Base-by-base conservation (phyloP, 2,113 vertebrate genomes). In the Indicator indicator region DNA sequence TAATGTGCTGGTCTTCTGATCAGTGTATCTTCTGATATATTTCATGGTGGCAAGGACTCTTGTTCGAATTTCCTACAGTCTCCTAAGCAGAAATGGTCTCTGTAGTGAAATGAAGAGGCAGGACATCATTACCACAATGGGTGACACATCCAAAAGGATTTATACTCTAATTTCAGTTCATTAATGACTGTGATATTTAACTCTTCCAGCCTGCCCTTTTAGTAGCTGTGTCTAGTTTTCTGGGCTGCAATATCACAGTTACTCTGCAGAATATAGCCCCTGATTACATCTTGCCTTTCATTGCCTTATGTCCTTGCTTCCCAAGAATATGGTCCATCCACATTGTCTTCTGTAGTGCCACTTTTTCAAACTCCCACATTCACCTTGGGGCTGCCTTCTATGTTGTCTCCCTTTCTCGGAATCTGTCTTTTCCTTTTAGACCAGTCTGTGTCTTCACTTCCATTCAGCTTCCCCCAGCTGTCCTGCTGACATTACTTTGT, bases 171-270 rank as follows among this genome's bases (percentile, higher is more conserved):
- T 95, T 94, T 95, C 54, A 74, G 54, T 81, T 94, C 62, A 54
- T 94, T 95, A 95, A 91, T 82, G 48, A 72, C 69, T 88, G 32
- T 86, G 69, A 65, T 91, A 81, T 91, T 91, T 93, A 71, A 80
- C 27, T 78, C 44, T 88, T 89, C 62, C 44, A 64, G 32, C 15
- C 42, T 75, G 36, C 30, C 44, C 44, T 85, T 93, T 91, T 71
- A 21, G 16, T 86, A 32, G 12, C 74, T 33, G 8, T 80, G 17
- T 48, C 64, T 83, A n/a, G 46, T 71, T 89, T 83, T 72, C 62
- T 65, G 62, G 54, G 68, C n/a, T 76, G 56, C 48, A 48, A 1
- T 83, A 38, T 23, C n/a, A 27, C 13, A 40, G 46, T 48, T 26
- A 33, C 5, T 15, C 50, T 60, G 6, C 1, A 7, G 33, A 80